phyloP scores from a whole-genome alignment of 2,888 invertebrate genomes.

The Alentia gelatinosa region DNA sequence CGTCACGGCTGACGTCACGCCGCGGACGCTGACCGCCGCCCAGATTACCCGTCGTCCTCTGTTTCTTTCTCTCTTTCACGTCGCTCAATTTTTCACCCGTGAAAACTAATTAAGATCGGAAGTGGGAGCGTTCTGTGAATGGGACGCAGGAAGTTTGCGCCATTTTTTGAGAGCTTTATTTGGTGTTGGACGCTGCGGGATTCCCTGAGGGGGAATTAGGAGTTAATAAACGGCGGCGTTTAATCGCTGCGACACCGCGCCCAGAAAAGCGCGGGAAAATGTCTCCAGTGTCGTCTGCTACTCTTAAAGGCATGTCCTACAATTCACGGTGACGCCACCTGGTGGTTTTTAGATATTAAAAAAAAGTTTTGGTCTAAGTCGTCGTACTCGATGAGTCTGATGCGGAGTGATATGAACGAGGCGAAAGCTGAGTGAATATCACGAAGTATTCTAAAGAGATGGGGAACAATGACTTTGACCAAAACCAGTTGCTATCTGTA shows the following conservation, averaged over 20 bases:
- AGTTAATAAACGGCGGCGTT: neutral
- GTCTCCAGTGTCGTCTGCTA: neutral
- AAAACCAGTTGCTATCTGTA: too few species aligned
- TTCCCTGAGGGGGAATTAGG: neutral
- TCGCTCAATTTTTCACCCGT: neutral
- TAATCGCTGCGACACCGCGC: neutral
- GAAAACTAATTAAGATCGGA: neutral
- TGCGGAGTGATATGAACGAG: too few species aligned
- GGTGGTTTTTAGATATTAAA: too few species aligned
- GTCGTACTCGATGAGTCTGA: too few species aligned
- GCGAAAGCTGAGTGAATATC: too few species aligned
- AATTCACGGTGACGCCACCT: too few species aligned
- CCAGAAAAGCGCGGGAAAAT: neutral
- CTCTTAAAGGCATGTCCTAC: too few species aligned
- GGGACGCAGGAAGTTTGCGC: neutral
- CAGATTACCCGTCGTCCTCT: neutral
- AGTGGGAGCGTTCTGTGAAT: neutral
- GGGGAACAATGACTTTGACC: too few species aligned
- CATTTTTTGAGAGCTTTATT: neutral
- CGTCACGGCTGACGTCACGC: neutral
- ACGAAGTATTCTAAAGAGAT: too few species aligned
- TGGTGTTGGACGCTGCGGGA: neutral
- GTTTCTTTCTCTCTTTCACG: neutral
- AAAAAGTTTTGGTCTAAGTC: too few species aligned
- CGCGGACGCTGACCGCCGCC: neutral